Base-by-base conservation (phyloP, 2,113 vertebrate species). In the Chitala chitala region DNA sequence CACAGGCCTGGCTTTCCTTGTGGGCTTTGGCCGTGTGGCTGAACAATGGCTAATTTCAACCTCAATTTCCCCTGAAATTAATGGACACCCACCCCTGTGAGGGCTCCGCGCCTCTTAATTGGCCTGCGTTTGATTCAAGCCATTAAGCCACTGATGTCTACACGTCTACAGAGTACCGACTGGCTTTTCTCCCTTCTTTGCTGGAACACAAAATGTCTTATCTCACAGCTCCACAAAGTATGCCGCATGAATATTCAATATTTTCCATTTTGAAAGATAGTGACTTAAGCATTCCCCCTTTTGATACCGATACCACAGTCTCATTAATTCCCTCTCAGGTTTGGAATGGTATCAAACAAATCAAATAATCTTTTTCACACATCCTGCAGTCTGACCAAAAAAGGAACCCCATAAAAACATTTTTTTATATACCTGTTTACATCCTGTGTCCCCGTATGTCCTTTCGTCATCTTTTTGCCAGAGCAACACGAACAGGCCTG, bases 61-160 rank as follows among this genome's bases (percentile, higher is more conserved):
- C 89, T 87, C 85, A 87, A 87, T 89, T 86, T 91, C 82, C 87
- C 86, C 82, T 83, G 81, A 88, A 91, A 90, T 74, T 89, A 91
- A 86, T 75, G 79, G 86, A 84, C 85, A 82, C 79, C 80, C 86
- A 80, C 83, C 82, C 80, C 56, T 24, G 81, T 73, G 79, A 87
- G 88, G 77, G 74, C 76, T 75, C 82, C 82, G 61, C 82, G 75
- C 78, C 83, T 86, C 87, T 91, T 90, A 90, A 90, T 83, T 92
- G 87, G 87, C 74, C 77, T 75, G 72, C 81, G 80, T 90, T 90
- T 90, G 87, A 90, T 82, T 84, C 79, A 89, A 84, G 76, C 89
- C 87, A 89, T 92, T 92, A 91, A 90, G 87, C 82, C 81, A 87
- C 78, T 87, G 85, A 86, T 91, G 85, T 86, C 79, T 85, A 86